Conservation (phyloP, 1,140 invertebrate genomes). For the Liolophura sinensis region DNA sequence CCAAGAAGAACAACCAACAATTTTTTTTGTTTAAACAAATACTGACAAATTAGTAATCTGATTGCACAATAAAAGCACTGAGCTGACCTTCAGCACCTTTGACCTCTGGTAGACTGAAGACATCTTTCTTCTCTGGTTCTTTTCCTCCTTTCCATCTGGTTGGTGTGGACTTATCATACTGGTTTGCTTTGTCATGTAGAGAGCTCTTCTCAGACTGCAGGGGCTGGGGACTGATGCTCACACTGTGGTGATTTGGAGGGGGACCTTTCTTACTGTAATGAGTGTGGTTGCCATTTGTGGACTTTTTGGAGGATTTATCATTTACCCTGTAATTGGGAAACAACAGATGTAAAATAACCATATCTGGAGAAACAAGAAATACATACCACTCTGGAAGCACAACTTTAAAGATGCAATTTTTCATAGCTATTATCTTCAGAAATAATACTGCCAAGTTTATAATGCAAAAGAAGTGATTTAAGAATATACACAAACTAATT, state of each 20-base stretch:
- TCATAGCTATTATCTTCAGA: too few relatives aligned
- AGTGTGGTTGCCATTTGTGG: conserved; percentile 10
- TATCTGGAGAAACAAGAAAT: conserved; percentile 3
- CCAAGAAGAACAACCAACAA: too few relatives aligned
- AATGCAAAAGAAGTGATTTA: too few relatives aligned
- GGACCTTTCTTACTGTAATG: conserved; percentile 21
- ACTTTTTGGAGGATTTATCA: conserved; percentile 40
- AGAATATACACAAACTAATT: too few relatives aligned
- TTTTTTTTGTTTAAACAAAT: too few relatives aligned
- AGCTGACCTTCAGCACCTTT: conserved; percentile 47
- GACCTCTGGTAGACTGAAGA: conserved; percentile 46
- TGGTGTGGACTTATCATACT: conserved; percentile 14
- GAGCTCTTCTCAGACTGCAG: conserved; percentile 47
- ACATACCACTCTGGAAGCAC: not conserved
- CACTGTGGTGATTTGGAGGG: conserved; percentile 37
- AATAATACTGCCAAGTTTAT: too few relatives aligned
- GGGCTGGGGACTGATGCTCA: conserved; percentile 36
- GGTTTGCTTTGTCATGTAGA: conserved; percentile 41
- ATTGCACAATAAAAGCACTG: not conserved
- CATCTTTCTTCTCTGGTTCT: conserved; percentile 32
- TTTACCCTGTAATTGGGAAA: conserved; percentile 72
- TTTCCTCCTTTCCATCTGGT: conserved; percentile 12
- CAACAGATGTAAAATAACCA: conserved; percentile 1
- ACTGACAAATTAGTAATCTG: too few relatives aligned
- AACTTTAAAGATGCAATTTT: too few relatives aligned